Evolutionary conservation across 2,888 invertebrate genomes (phyloP), one percentile per base, ranked within the genome.

Genomic region (Aquatica leii): DNA sequence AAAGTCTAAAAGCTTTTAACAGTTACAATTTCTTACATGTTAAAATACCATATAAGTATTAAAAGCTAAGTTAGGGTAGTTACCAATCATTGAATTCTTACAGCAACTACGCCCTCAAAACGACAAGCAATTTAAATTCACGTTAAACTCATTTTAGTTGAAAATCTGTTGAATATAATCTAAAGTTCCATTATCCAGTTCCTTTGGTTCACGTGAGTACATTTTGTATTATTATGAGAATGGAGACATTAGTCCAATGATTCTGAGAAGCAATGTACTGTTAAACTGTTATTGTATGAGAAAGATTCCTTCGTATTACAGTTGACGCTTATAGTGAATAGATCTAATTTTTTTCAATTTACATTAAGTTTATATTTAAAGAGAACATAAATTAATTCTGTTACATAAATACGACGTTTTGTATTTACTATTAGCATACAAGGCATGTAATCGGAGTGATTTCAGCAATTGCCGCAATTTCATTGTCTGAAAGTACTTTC

Each of bases 261-360:
- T 14, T 62, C 49, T 37, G 51, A 54, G 62, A 67, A 65, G 68
- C 67, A 72, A 72, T 71, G 72, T 70, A 72, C 72, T 72, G 72
- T 71, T 72, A 72, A 72, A 72, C 69, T 62, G 70, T 72, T 71
- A 71, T 72, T 65, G 66, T 62, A 50, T 49, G 57, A 69, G 68
- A 69, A 68, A 70, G 67, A 66, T 69, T 70, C 63, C 58, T 64
- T 65, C 41, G 48, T 61, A 58, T 61, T 54, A 56, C 56, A 52
- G 48, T 43, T 55, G 57, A 61, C 34, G 60, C 57, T 56, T 57
- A 58, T 59, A 55, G 55, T n/a, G n/a, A 50, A 59, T 48, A 43
- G 12, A 41, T 50, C 50, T 34, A 35, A 59, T 61, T 61, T 60
- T 52, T 58, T 37, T 31, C n/a, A 3, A 6, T 20, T 24, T 49